Percentiles rank a stretch among this genome's conserved stretches.
These are phyloP conservation scores for Caenorhabditis briggsae DNA, from an alignment of 1,140 invertebrate genomes.

Conservation along the genomic window DNA sequence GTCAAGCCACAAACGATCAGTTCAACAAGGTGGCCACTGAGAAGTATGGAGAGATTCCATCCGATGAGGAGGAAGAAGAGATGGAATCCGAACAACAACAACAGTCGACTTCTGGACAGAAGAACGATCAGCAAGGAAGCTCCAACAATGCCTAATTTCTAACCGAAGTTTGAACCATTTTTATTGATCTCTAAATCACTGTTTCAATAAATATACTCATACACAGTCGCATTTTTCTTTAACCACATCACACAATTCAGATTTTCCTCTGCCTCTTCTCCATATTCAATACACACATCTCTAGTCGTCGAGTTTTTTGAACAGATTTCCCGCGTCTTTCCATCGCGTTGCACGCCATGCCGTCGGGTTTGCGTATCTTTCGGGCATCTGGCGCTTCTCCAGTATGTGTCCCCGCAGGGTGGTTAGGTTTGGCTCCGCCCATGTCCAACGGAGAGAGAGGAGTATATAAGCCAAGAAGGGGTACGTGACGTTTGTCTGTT, in stretches of 20 bases:
- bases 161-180: not conserved
- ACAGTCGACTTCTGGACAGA: not conserved
- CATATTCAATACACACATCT: no score
- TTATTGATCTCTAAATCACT: not conserved
- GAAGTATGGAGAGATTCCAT: conserved; percentile 18
- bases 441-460: no score
- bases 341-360: not conserved
- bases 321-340: conserved; percentile 9
- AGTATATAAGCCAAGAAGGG: not conserved
- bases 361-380: not conserved
- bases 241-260: no score
- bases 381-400: not conserved
- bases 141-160: conserved; percentile 9
- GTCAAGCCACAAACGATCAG: conserved; percentile 27
- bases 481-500: not conserved
- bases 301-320: not conserved
- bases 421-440: conserved; percentile 41
- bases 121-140: not conserved
- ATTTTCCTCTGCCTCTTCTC: no score
- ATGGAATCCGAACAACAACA: not conserved
- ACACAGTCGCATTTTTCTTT: no score
- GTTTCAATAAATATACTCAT: no score
- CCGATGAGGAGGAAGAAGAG: conserved; percentile 9
- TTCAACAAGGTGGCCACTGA: conserved; percentile 7
- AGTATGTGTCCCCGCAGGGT: conserved; percentile 40